A percentile compares a stretch with the other conserved stretches of the same genome.
Conservation (phyloP, 2,797 vertebrate species). For the Botia almorhae region DNA sequence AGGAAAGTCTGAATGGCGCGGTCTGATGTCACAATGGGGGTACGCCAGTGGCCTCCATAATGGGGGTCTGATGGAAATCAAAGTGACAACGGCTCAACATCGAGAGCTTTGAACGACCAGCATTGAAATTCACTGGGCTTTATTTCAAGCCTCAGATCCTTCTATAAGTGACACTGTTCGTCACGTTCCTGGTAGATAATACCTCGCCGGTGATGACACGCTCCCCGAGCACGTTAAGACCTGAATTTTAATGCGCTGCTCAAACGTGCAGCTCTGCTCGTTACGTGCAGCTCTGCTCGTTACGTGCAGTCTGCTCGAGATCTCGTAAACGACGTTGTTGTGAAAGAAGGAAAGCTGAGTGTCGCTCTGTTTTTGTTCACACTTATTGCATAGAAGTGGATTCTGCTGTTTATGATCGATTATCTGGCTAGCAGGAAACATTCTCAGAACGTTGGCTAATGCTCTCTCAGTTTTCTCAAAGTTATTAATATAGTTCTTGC, state of each 20-base stretch:
- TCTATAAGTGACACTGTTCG: conserved; percentile 10
- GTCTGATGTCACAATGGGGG: conserved; percentile 5
- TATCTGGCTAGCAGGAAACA: not conserved
- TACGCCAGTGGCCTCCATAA: not conserved
- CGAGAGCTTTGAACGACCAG: conserved; percentile 21
- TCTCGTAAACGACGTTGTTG: not conserved
- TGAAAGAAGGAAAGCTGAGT: not conserved
- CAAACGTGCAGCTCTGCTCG: not conserved
- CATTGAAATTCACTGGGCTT: conserved; percentile 22
- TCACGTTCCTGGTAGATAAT: conserved; percentile 30
- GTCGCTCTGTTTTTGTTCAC: conserved; percentile 11
- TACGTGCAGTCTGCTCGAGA: not conserved
- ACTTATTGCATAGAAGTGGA: not conserved
- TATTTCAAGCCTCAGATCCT: conserved; percentile 3
- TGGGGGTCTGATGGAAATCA: conserved; percentile 23
- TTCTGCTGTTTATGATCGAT: conserved; percentile 50
- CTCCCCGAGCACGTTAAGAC: conserved; percentile 15
- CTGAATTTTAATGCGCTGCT: conserved; percentile 15
- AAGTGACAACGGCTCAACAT: conserved; percentile 3
- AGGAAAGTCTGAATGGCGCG: not conserved
- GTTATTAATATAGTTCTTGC: too few species aligned
- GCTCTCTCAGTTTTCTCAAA: too few species aligned
- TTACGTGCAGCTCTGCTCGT: not conserved
- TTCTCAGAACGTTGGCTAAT: too few species aligned
- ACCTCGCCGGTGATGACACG: not conserved